Percentiles rank a stretch among this genome's conserved stretches.
Evolutionary conservation across 2,888 invertebrate genomes (phyloP).

Genomic region (Heteromurus nitidus): DNA sequence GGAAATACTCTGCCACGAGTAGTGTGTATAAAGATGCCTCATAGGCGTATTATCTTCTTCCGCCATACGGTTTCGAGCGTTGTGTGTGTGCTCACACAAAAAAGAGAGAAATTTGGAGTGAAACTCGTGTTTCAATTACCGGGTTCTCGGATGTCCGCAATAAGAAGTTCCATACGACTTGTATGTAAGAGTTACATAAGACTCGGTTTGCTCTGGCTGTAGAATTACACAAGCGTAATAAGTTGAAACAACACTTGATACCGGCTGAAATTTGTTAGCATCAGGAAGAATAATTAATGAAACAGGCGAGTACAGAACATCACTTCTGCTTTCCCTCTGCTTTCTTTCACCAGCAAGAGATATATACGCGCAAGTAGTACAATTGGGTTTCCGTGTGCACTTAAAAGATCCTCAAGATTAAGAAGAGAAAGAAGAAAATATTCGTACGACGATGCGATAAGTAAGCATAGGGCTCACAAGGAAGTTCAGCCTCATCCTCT

Average conservation of each 20-base stretch:
- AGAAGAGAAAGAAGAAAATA: background rate
- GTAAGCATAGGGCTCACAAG: background rate
- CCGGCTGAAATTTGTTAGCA: background rate
- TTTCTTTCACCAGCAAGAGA: background rate
- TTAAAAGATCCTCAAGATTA: background rate
- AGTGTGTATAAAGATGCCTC: background rate
- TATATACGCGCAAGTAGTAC: background rate
- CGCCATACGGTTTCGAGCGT: background rate
- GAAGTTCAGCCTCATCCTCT: background rate
- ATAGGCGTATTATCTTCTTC: background rate
- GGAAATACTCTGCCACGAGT: no score
- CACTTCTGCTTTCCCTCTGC: background rate
- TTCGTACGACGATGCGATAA: background rate
- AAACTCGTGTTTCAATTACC: background rate
- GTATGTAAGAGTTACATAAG: background rate
- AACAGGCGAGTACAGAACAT: background rate
- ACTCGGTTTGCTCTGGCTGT: background rate
- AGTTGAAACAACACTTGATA: background rate
- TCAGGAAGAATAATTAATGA: constrained; percentile 14
- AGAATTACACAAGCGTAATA: background rate
- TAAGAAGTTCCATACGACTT: no score
- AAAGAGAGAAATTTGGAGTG: background rate
- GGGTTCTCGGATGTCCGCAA: background rate
- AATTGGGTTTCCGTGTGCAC: background rate
- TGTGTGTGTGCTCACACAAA: no score